A percentile compares a stretch with the other conserved stretches of the same genome.
Conservation (phyloP, 2,888 invertebrate genomes). For the Gerris lacustris region DNA sequence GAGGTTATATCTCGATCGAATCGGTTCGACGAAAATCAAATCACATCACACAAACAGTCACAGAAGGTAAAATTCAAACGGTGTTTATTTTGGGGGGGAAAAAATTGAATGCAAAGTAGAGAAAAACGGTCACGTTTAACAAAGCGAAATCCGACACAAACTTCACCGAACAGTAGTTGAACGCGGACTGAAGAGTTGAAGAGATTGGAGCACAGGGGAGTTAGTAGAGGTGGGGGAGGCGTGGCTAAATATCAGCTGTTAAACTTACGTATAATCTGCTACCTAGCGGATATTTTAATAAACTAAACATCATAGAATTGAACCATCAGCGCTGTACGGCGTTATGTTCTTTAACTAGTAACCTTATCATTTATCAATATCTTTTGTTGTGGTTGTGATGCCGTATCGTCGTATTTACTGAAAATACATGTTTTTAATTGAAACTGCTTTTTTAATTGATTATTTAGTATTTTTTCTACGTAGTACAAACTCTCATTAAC, state of each 20-base stretch:
- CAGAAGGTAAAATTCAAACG: too few relatives aligned
- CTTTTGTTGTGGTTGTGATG: background rate
- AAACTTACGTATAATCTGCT: background rate
- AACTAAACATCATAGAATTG: background rate
- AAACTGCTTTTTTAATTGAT: too few relatives aligned
- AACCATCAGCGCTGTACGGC: background rate
- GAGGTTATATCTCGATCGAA: too few relatives aligned
- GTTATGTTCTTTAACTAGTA: background rate
- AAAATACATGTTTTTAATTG: too few relatives aligned
- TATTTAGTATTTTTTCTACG: too few relatives aligned
- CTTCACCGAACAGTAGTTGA: background rate
- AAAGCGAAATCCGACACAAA: background rate
- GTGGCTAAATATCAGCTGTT: slow-evolving; percentile 3
- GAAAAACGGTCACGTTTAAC: slow-evolving; percentile 3
- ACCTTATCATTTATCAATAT: slow-evolving; percentile 3
- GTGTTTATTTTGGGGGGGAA: too few relatives aligned
- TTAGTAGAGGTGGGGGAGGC: background rate
- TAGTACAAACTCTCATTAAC: too few relatives aligned
- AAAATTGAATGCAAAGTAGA: too few relatives aligned
- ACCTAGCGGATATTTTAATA: background rate
- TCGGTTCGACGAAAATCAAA: too few relatives aligned
- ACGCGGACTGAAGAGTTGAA: background rate
- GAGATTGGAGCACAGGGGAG: background rate
- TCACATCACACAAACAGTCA: too few relatives aligned
- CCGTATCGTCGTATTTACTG: too few relatives aligned